Base-by-base conservation (phyloP, 2,888 invertebrate genomes). In the Exocentrus adspersus region DNA sequence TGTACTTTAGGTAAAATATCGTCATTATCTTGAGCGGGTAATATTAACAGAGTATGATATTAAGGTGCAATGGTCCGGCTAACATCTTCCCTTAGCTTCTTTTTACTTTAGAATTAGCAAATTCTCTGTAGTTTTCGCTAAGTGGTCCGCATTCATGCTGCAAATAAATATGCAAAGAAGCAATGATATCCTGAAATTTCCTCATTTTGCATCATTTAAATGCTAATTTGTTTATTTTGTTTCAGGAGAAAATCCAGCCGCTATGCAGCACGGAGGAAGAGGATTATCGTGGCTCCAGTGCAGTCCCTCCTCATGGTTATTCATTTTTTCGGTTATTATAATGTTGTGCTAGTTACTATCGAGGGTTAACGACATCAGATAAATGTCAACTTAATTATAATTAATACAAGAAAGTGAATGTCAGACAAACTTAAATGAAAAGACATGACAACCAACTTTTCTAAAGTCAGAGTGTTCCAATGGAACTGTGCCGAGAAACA, bases 231-330 rank as follows among this genome's bases (percentile, higher is more conserved):
- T 53, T 57, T 62, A 54, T 53, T 66, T 66, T 68, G 60, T 78
- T 79, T 37, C 78, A 85, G 85, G 85, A 70, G 85, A 85, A 74
- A 85, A 85, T 77, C 85, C 85, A 32, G 85, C 85, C 24, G 85
- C 85, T 10, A 85, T 85, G 85, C 85, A 85, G 71, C 85, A 85
- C 67, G 85, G 85, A 48, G 84, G 84, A 17, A 73, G 81, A 64
- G 83, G 81, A 61, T 72, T 82, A 30, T 83, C 83, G 45, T 83
- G 83, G 83, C 75, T 82, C 50, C 80, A 81, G 68, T 81, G 81
- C 75, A 82, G 81, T 72, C 82, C 82, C 12, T 82, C 82, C 24
- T 80, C 81, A 24, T 82, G 83, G 82, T 71, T 82, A 46, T 75
- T 83, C 59, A 71, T 82, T 57, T 74, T 80, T 61, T 79, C 80